phyloP scores from a whole-genome alignment of 2,113 vertebrate species.

The Oreochromis tanganicae region DNA sequence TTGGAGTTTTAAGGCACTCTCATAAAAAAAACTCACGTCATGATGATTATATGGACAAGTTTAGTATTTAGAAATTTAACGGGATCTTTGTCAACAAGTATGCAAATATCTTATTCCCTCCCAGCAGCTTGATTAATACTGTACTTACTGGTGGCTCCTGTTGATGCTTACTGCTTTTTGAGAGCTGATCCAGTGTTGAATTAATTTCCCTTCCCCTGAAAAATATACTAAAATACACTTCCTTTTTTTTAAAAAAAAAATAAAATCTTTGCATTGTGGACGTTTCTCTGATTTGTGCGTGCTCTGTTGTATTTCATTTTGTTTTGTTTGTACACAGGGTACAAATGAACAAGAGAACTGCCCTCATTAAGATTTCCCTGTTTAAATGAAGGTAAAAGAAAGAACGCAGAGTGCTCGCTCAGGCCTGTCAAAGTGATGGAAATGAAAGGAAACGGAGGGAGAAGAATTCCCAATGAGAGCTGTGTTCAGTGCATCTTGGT shows the following conservation, averaged over 20 bases:
- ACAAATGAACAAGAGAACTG: conserved; percentile 55
- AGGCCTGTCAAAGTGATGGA: background rate
- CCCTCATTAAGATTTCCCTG: conserved; percentile 66
- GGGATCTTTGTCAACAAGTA: background rate
- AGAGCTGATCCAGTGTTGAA: background rate
- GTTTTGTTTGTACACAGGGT: conserved; percentile 59
- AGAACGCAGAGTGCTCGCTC: background rate
- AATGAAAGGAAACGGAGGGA: background rate
- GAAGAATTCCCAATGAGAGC: background rate
- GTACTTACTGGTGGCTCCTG: background rate
- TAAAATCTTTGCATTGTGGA: background rate
- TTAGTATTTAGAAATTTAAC: background rate
- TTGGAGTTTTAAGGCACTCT: background rate
- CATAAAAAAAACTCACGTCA: background rate
- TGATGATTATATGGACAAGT: background rate
- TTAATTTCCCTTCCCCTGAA: background rate
- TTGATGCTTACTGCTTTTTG: background rate
- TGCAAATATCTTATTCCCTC: background rate
- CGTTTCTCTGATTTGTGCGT: conserved; percentile 5
- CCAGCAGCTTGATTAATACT: background rate
- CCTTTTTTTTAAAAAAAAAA: background rate
- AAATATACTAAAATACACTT: background rate
- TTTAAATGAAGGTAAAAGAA: conserved; percentile 62
- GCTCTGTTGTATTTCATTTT: background rate
- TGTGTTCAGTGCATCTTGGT: background rate